Conservation (phyloP, 2,888 invertebrate genomes). For the Lepidochitona cinerea region DNA sequence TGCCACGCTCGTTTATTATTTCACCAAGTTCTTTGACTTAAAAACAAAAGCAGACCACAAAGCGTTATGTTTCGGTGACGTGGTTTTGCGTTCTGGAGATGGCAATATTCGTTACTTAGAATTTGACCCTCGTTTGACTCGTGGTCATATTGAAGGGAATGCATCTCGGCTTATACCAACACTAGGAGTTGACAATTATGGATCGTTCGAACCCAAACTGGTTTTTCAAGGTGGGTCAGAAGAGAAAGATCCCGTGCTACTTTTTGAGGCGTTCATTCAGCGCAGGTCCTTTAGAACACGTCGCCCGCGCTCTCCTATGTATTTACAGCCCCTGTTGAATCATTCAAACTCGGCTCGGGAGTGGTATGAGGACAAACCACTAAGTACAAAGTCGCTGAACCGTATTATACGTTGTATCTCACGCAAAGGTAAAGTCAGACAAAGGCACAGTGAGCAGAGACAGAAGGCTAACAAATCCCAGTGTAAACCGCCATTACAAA, state of each 20-base stretch:
- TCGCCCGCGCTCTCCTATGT: neutral
- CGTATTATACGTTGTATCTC: neutral
- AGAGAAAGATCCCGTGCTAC: neutral
- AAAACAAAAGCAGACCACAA: neutral
- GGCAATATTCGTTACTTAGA: neutral
- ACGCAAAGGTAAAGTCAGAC: neutral
- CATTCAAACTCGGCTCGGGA: neutral
- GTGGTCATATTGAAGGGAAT: neutral
- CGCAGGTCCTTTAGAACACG: neutral
- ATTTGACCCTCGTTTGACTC: neutral
- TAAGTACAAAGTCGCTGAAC: conserved; percentile 7
- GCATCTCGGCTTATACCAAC: neutral
- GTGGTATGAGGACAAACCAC: conserved; percentile 2
- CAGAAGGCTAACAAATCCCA: neutral
- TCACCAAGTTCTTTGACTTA: neutral
- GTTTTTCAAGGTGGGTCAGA: conserved; percentile 7
- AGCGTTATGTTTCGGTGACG: neutral
- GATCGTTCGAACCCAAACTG: neutral
- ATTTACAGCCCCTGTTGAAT: neutral
- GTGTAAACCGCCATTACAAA: neutral
- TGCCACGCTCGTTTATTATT: neutral
- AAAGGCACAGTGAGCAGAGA: neutral
- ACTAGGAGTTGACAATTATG: neutral
- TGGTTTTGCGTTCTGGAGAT: neutral
- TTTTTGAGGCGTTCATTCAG: neutral